These are phyloP conservation scores for Neosilurus mollespiculum DNA, from an alignment of 2,797 vertebrate genomes.

Conservation along the genomic window DNA sequence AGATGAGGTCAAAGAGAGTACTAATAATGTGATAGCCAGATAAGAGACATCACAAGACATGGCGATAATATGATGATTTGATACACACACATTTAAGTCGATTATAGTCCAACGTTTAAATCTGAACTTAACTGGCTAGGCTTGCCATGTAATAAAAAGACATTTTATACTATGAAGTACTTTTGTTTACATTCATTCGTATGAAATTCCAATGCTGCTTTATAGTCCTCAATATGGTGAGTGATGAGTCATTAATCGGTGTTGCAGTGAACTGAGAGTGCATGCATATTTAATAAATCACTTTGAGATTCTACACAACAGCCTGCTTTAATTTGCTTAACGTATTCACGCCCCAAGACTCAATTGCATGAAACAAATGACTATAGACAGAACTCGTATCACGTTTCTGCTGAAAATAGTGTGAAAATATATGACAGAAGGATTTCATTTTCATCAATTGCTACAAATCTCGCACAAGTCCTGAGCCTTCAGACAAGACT, in stretches of 20 bases:
- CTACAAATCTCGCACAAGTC: constrained; percentile 6
- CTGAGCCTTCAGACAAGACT: not conserved
- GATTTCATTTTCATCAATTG: constrained; percentile 3
- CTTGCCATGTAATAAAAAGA: not conserved
- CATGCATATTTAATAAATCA: constrained; percentile 11
- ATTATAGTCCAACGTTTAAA: not conserved
- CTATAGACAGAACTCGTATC: constrained; percentile 6
- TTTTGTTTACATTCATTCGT: not conserved
- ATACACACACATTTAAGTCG: not conserved
- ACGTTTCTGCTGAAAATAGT: not conserved
- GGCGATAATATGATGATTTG: not conserved
- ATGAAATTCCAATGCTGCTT: not conserved
- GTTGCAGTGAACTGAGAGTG: not conserved
- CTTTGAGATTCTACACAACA: not conserved
- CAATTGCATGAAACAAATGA: not conserved
- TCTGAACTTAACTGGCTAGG: not conserved
- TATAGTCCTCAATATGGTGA: not conserved
- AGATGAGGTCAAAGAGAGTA: constrained; percentile 12
- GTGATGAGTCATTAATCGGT: not conserved
- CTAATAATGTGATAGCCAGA: constrained; percentile 24
- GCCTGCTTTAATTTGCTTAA: not conserved
- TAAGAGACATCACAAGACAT: not conserved
- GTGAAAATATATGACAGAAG: not conserved
- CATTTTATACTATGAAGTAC: not conserved
- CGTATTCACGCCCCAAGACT: not conserved